These are phyloP conservation scores for Chrysolophus pictus DNA, from an alignment of 2,797 vertebrate genomes.

Conservation along the genomic window DNA sequence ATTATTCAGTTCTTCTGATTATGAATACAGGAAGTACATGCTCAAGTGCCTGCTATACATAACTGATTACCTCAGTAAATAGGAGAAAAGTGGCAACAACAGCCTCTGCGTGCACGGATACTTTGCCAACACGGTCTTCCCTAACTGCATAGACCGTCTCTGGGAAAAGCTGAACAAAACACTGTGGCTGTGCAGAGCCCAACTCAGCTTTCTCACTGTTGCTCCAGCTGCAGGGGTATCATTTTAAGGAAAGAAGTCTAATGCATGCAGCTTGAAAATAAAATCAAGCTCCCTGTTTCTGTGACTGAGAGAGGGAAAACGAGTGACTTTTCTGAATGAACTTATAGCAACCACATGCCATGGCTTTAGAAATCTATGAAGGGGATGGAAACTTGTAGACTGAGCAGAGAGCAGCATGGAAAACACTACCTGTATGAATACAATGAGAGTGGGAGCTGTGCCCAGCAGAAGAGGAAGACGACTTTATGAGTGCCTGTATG, in stretches of 20 bases:
- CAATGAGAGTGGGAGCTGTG: neutral
- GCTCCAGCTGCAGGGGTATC: neutral
- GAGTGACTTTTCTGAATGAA: neutral
- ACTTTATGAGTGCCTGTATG: neutral
- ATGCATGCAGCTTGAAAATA: neutral
- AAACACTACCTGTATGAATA: neutral
- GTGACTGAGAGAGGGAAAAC: neutral
- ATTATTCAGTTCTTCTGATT: neutral
- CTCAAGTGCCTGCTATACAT: neutral
- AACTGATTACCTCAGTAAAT: neutral
- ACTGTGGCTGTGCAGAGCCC: neutral
- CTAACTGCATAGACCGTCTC: neutral
- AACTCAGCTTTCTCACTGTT: neutral
- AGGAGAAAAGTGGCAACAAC: neutral
- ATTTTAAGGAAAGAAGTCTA: neutral
- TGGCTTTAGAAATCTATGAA: neutral
- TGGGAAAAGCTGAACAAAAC: neutral
- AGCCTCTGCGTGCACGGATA: neutral
- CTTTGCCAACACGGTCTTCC: neutral
- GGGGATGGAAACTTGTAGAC: neutral
- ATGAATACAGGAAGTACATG: neutral
- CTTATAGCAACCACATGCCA: neutral
- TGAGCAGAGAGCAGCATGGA: neutral
- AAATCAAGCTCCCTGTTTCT: neutral
- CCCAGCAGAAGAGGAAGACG: neutral